Evolutionary conservation across 1,140 invertebrate genomes (phyloP).

Genomic region (Spodoptera frugiperda): DNA sequence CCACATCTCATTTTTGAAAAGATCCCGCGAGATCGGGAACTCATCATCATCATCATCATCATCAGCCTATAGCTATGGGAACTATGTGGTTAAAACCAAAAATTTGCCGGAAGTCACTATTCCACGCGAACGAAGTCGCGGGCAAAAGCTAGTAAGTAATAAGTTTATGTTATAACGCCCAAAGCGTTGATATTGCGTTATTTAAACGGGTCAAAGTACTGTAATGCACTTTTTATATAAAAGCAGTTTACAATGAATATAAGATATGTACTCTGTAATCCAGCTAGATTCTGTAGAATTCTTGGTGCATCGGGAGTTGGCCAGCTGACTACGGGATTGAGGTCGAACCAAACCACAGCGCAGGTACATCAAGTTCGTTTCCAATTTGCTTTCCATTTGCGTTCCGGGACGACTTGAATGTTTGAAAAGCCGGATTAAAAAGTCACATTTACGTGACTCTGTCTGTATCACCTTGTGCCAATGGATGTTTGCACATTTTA

Average conservation of each 20-base stretch:
- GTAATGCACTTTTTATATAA: background rate
- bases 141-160: no score
- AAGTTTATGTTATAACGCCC: background rate
- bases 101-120: no score
- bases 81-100: no score
- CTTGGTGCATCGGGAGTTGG: slow-evolving; percentile 37
- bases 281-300: slow-evolving; percentile 26
- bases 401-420: slow-evolving; percentile 46
- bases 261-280: background rate
- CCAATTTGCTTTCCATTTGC: slow-evolving; percentile 69
- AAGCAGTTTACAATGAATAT: background rate
- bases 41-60: no score
- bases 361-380: slow-evolving; percentile 57
- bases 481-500: slow-evolving; percentile 38
- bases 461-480: slow-evolving; percentile 29
- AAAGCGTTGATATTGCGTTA: background rate
- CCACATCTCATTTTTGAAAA: no score
- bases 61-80: no score
- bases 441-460: slow-evolving; percentile 40
- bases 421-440: slow-evolving; percentile 56
- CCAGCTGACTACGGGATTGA: slow-evolving; percentile 44
- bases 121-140: no score
- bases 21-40: no score
- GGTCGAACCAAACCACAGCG: slow-evolving; percentile 57
- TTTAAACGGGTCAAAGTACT: background rate